Evolutionary conservation across 2,888 invertebrate species (phyloP), one percentile per base, ranked within the genome.

Genomic region (Xestia rhomboidea): DNA sequence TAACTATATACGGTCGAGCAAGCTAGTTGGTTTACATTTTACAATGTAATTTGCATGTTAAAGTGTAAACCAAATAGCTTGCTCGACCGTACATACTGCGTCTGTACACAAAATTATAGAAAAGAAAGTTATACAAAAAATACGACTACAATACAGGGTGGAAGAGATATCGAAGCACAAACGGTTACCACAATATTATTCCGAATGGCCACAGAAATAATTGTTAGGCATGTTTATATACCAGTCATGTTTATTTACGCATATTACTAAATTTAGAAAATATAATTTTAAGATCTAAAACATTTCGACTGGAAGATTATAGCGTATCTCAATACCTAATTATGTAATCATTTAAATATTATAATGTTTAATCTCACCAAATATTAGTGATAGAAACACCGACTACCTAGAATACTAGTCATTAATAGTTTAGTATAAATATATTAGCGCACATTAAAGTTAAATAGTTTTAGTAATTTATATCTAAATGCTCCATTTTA

Each of bases 391-490:
- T 88, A 87, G 89, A 64, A 80, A 87, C 90, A 90, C 89, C 68
- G 82, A 84, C 73, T 76, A 80, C 79, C 83, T 85, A 84, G 89
- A 84, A 77, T 87, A 81, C 88, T 92, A 92, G 90, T 87, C 84
- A 86, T 88, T 89, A 87, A 83, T 76, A 75, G 83, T 81, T 80
- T 89, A 83, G 84, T 70, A 73, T 89, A 87, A 66, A 70, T 84
- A 89, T 88, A 87, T 88, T 92, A 92, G 91, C 91, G 92, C 93
- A 93, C 93, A 92, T 79, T 91, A 88, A 87, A 82, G 78, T 88
- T 86, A 85, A 85, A 81, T 79, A 80, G 74, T 79, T 82, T 63
- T 78, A 82, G 81, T 80, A 57, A 88, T 76, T 80, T 64, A 80
- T 76, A 73, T 88, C 68, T 84, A 81, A 86, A 78, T 83, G 81